Evolutionary conservation across 2,797 vertebrate genomes (phyloP), one percentile per base, ranked within the genome.

Genomic region (Cyclopterus lumpus): DNA sequence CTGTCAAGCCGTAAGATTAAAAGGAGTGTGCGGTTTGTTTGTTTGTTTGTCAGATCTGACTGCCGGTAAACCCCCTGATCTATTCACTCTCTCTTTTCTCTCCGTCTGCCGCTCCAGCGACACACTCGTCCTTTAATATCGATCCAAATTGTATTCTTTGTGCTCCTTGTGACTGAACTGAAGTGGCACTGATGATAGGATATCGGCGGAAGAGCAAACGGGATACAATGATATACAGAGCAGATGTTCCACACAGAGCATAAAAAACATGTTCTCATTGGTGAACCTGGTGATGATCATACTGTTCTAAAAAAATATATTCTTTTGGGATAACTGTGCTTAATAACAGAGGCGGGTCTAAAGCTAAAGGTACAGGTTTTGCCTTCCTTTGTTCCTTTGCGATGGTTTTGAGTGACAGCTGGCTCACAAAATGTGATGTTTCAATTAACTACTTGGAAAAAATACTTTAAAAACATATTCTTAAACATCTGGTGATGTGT

Each of bases 1-100:
- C 67, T 81, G 75, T 79, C 65, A 67, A 78, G 8, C 48, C 14
- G 30, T 24, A 20, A 70, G 68, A 64, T 84, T 74, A 67, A 68
- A 69, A 67, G 22, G 16, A 8, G 26, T 18, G 62, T 32, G 66
- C 0, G 6, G 61, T 63, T n/a, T 46, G 61, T 63, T 55, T n/a
- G n/a, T 28, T 61, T 12, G 72, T 76, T 40, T 69, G 68, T 82
- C 65, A 67, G 48, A 51, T 57, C 28, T 63, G 69, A 67, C 74
- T 49, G 60, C 15, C 15, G 44, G 73, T 85, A 68, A 84, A 75
- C 68, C 58, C 1, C 0, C 12, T 80, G 79, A 84, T 88, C 76
- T 57, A 54, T 75, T 71, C 65, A 70, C n/a, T n/a, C n/a, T n/a
- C n/a, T n/a, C n/a, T 28, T 15, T 28, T 54, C 38, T 67, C 36